Evolutionary conservation across 2,888 invertebrate genomes (phyloP).

Genomic region (Acrobasis suavella): DNA sequence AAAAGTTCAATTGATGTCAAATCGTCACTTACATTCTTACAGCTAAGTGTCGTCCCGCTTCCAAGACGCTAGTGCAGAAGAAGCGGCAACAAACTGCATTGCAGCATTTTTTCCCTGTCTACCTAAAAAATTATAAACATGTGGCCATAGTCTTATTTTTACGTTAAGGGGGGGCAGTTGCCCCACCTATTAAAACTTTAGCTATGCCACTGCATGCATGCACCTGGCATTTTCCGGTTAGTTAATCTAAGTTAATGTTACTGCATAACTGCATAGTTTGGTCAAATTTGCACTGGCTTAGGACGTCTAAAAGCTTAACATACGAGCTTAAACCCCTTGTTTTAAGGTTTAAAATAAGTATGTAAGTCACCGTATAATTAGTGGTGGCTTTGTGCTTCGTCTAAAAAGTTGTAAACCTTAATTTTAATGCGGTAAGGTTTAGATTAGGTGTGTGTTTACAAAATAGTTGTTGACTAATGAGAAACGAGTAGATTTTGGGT

Average conservation of each 20-base stretch:
- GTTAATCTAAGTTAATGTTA: constrained; percentile 17
- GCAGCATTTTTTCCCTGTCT: too few species aligned
- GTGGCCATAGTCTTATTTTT: too few species aligned
- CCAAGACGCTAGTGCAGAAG: too few species aligned
- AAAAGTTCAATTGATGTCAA: too few species aligned
- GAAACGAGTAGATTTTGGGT: not conserved
- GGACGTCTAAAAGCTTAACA: not conserved
- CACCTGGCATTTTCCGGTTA: constrained; percentile 18
- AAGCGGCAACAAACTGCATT: too few species aligned
- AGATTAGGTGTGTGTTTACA: not conserved
- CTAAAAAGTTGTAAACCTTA: not conserved
- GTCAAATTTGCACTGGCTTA: not conserved
- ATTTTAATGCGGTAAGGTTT: not conserved
- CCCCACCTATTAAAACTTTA: too few species aligned
- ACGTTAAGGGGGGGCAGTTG: too few species aligned
- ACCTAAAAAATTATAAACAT: too few species aligned
- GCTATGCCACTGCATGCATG: not conserved
- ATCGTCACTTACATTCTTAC: too few species aligned
- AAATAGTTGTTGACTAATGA: too few species aligned
- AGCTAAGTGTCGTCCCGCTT: too few species aligned
- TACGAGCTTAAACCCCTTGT: not conserved
- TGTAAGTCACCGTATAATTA: not conserved
- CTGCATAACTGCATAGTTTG: constrained; percentile 14
- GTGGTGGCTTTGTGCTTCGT: not conserved
- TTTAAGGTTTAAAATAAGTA: not conserved